phyloP scores from a whole-genome alignment of 2,888 invertebrate species.

The Caenorhabditis sp. region DNA sequence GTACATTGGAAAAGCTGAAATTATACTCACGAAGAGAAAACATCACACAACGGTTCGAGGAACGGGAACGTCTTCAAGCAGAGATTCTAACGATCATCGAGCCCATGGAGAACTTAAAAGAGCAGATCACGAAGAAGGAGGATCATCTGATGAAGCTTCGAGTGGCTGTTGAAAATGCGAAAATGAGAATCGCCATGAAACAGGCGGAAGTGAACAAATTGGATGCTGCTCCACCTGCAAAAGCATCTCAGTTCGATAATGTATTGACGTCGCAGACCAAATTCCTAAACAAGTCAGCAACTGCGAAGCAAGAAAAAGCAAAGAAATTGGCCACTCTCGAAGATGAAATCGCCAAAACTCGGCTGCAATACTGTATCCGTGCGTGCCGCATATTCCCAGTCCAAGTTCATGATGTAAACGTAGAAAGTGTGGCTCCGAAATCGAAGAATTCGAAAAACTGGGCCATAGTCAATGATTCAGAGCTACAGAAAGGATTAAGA shows the following conservation, averaged over 20 bases:
- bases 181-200: conserved; percentile 47
- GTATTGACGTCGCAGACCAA: conserved; percentile 23
- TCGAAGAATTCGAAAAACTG: conserved; percentile 46
- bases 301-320: conserved; percentile 10
- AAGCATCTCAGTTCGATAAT: conserved; percentile 27
- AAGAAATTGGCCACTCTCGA: conserved; percentile 7
- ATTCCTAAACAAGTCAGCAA: neutral
- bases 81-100: conserved; percentile 22
- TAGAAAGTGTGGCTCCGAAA: conserved; percentile 32
- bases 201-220: conserved; percentile 31
- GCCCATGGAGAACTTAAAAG: conserved; percentile 16
- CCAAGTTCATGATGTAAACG: conserved; percentile 40
- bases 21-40: conserved; percentile 64
- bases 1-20: conserved; percentile 65
- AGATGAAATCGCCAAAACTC: conserved; percentile 34
- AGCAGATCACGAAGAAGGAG: conserved; percentile 28
- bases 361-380: conserved; percentile 27
- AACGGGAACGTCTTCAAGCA: conserved; percentile 50
- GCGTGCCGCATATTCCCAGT: conserved; percentile 60
- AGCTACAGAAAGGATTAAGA: conserved; percentile 32
- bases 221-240: neutral
- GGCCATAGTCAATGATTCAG: conserved; percentile 58
- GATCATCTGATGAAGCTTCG: conserved; percentile 33
- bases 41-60: conserved; percentile 31
- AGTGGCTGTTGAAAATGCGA: conserved; percentile 36